Conservation (phyloP, 2,888 invertebrate species). For the Protonemura montana region DNA sequence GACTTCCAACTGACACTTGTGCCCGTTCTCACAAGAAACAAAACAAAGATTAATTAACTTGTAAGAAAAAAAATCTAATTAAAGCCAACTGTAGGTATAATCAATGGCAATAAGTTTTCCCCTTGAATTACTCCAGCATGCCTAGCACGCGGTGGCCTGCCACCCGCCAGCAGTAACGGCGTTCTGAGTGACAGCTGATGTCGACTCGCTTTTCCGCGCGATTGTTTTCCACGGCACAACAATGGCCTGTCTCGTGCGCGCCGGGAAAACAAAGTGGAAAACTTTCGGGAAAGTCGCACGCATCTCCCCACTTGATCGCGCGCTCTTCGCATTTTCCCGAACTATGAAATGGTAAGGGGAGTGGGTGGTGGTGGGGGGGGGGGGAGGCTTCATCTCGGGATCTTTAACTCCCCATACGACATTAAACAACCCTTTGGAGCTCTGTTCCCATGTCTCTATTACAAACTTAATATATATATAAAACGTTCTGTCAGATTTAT, state of each 20-base stretch:
- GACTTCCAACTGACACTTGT: neutral
- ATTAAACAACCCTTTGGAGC: no score
- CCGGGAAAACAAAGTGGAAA: neutral
- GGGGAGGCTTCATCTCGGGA: neutral
- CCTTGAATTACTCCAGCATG: neutral
- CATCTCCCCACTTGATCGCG: neutral
- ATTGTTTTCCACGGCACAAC: neutral
- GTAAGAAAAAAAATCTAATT: neutral
- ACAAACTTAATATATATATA: no score
- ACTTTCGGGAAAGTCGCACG: neutral
- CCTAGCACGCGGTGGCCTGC: neutral
- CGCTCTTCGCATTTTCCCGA: neutral
- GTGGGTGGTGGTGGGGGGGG: no score
- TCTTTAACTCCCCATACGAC: neutral
- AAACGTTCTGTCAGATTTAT: no score
- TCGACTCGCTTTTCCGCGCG: neutral
- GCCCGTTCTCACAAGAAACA: neutral
- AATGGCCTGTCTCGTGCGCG: neutral
- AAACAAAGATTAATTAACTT: slow-evolving; percentile 7
- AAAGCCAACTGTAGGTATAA: neutral
- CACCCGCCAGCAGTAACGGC: neutral
- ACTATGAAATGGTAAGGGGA: no score
- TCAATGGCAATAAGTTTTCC: neutral
- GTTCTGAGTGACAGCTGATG: neutral
- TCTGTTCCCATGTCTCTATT: no score